phyloP scores from a whole-genome alignment of 2,888 invertebrate species.

The Tetranychus truncatus region DNA sequence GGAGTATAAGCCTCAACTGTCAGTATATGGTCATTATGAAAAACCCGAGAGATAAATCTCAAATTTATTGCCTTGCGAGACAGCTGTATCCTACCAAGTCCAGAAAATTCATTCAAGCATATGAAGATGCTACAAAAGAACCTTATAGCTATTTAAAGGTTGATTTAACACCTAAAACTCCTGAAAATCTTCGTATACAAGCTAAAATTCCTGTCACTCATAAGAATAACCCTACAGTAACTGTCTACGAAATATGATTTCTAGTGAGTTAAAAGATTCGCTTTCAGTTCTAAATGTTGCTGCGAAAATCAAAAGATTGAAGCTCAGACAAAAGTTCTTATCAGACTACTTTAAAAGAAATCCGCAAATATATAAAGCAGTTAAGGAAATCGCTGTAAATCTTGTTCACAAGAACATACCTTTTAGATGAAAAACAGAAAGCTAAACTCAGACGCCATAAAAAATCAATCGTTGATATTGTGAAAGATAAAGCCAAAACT shows the following conservation, averaged over 20 bases:
- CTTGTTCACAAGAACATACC: constrained; percentile 5
- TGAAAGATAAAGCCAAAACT: neutral
- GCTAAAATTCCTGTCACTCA: neutral
- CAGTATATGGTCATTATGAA: constrained; percentile 5
- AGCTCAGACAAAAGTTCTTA: neutral
- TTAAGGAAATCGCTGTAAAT: constrained; percentile 15
- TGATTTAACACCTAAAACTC: constrained; percentile 7
- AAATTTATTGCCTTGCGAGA: neutral
- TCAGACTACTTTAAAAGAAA: neutral
- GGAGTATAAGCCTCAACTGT: constrained; percentile 16
- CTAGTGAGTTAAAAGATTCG: neutral
- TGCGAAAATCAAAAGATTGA: neutral
- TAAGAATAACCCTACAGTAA: neutral
- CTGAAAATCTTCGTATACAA: neutral
- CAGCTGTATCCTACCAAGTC: constrained; percentile 14
- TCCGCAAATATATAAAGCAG: constrained; percentile 1
- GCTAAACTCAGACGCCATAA: neutral
- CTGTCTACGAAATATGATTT: constrained; percentile 12
- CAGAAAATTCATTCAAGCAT: constrained; percentile 12
- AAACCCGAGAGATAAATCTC: neutral
- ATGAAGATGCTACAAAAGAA: constrained; percentile 17
- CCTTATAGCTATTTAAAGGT: constrained; percentile 18
- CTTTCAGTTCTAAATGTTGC: neutral
- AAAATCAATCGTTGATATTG: neutral
- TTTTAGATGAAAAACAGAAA: neutral